Evolutionary conservation across 2,797 vertebrate species (phyloP).

Genomic region (Chloroceryle amazona): DNA sequence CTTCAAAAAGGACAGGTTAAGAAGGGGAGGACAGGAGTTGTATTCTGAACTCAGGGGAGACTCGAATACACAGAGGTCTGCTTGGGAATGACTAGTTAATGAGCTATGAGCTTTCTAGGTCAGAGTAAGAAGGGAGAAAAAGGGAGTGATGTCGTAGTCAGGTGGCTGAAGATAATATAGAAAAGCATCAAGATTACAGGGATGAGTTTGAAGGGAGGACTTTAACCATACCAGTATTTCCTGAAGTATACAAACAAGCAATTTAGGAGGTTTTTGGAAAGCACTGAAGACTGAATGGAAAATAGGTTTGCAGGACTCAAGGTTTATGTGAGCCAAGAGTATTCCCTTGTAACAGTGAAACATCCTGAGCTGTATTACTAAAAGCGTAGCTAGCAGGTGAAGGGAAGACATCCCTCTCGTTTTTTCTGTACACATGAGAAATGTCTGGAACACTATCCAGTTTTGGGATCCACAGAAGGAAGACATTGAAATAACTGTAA

Average conservation of each 20-base stretch:
- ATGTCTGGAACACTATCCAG: not conserved
- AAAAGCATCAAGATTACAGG: not conserved
- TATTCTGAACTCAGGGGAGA: not conserved
- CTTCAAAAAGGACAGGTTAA: not conserved
- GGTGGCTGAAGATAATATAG: not conserved
- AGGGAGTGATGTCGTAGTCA: not conserved
- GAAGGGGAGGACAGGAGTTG: not conserved
- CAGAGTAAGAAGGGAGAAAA: not conserved
- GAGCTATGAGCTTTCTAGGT: not conserved
- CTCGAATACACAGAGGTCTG: not conserved
- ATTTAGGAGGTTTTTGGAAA: not conserved
- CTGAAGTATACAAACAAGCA: not conserved
- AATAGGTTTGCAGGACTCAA: not conserved
- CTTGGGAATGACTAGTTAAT: not conserved
- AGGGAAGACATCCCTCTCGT: not conserved
- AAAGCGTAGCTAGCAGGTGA: not conserved
- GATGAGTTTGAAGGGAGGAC: not conserved
- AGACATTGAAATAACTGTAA: not conserved
- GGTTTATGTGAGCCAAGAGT: not conserved
- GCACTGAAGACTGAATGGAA: not conserved
- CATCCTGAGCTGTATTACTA: not conserved
- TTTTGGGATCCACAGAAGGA: not conserved
- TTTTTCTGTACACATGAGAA: not conserved
- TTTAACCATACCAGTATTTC: not conserved
- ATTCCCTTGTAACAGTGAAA: not conserved